A percentile compares a stretch with the other conserved stretches of the same genome.
Evolutionary conservation across 2,113 vertebrate species (phyloP).

Genomic region (Laticauda colubrina): DNA sequence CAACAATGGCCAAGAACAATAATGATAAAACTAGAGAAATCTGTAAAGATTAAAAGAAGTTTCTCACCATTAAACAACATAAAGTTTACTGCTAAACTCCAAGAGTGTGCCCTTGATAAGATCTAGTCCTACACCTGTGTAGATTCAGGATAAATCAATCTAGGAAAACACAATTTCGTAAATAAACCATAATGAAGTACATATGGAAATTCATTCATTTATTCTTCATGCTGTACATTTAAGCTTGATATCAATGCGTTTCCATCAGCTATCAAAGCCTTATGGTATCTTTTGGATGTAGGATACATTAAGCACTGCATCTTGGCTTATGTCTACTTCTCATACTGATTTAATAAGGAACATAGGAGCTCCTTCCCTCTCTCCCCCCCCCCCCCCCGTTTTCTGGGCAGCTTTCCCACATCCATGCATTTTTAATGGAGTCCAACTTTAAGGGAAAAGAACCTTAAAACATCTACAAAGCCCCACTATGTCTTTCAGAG

Average conservation of each 20-base stretch:
- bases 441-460: not conserved
- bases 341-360: not conserved
- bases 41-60: not conserved
- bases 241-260: not conserved
- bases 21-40: not conserved
- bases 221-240: not conserved
- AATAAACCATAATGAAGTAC: not conserved
- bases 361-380: not conserved
- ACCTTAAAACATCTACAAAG: not conserved
- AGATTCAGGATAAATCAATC: not conserved
- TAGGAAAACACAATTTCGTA: not conserved
- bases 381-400: not conserved
- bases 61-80: not conserved
- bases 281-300: not conserved
- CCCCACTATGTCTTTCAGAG: not conserved
- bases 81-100: conserved; percentile 1
- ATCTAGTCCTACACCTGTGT: not conserved
- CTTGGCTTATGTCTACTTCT: not conserved
- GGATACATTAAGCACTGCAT: not conserved
- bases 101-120: conserved; percentile 14
- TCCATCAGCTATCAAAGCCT: not conserved
- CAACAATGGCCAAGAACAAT: not conserved
- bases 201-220: not conserved
- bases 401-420: not conserved
- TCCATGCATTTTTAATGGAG: conserved; percentile 14